These are phyloP conservation scores for Stegodyphus dumicola DNA, from an alignment of 1,140 invertebrate species.

Conservation along the genomic window DNA sequence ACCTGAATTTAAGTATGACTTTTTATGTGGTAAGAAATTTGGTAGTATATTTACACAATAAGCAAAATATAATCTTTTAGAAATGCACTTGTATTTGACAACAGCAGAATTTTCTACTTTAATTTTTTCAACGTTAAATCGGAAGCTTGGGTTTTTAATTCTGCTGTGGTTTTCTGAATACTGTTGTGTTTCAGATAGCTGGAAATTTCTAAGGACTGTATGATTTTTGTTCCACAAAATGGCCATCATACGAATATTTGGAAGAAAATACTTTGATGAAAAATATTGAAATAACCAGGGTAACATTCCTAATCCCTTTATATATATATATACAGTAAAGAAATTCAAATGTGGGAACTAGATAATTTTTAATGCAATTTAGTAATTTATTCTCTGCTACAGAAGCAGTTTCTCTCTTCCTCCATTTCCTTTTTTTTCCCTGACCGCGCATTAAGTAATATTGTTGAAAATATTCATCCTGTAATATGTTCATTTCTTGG, in stretches of 20 bases:
- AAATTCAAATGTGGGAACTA: conserved; percentile 10
- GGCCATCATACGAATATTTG: background rate
- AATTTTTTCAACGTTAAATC: background rate
- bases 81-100: background rate
- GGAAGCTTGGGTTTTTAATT: background rate
- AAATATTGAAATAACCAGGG: conserved; percentile 21
- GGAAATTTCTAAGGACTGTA: conserved; percentile 15
- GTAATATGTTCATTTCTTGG: no score
- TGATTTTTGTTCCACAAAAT: conserved; percentile 21
- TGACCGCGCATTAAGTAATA: no score
- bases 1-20: no score
- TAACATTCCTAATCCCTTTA: conserved; percentile 21
- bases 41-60: no score
- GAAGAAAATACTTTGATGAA: conserved; percentile 6
- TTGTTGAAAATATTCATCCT: no score
- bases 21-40: no score
- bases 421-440: no score
- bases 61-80: no score
- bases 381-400: background rate
- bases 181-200: conserved; percentile 64
- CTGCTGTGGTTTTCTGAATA: conserved; percentile 13
- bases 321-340: conserved; percentile 36
- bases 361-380: background rate
- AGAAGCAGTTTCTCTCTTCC: conserved; percentile 3
- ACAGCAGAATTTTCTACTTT: background rate